Evolutionary conservation across 2,888 invertebrate species (phyloP).

Genomic region (Eupeodes luniger): DNA sequence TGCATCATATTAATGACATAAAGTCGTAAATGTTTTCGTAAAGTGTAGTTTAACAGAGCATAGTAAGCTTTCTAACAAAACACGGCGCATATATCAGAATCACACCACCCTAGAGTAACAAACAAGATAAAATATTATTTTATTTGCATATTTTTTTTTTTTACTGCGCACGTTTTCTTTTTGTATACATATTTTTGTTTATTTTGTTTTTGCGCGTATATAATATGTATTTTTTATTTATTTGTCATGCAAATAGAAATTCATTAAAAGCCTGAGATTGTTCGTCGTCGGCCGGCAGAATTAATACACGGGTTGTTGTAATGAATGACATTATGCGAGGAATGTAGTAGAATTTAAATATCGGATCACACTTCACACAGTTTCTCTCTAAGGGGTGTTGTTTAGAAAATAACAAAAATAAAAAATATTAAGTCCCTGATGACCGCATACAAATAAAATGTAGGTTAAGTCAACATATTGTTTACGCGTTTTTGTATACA

Average conservation of each 20-base stretch:
- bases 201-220: slow-evolving; percentile 3
- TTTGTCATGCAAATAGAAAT: slow-evolving; percentile 62
- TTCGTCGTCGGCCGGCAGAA: slow-evolving; percentile 22
- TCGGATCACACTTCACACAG: slow-evolving; percentile 13
- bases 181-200: neutral
- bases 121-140: slow-evolving; percentile 53
- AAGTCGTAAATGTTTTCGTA: neutral
- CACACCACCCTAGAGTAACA: slow-evolving; percentile 31
- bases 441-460: slow-evolving; percentile 22
- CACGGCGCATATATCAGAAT: slow-evolving; percentile 15
- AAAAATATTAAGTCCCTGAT: slow-evolving; percentile 33
- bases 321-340: slow-evolving; percentile 40
- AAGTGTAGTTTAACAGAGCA: neutral
- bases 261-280: slow-evolving; percentile 57
- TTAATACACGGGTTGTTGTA: slow-evolving; percentile 39
- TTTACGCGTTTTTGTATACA: slow-evolving; percentile 23
- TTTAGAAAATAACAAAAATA: neutral
- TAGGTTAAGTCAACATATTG: slow-evolving; percentile 51
- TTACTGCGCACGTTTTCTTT: slow-evolving; percentile 31
- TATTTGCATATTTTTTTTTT: slow-evolving; percentile 44
- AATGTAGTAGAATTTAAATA: slow-evolving; percentile 58
- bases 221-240: slow-evolving; percentile 14
- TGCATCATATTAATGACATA: too few relatives aligned
- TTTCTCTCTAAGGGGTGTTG: slow-evolving; percentile 31
- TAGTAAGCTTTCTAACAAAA: slow-evolving; percentile 19